Evolutionary conservation across 2,888 invertebrate genomes (phyloP).

Genomic region (Aleiodes alternator): DNA sequence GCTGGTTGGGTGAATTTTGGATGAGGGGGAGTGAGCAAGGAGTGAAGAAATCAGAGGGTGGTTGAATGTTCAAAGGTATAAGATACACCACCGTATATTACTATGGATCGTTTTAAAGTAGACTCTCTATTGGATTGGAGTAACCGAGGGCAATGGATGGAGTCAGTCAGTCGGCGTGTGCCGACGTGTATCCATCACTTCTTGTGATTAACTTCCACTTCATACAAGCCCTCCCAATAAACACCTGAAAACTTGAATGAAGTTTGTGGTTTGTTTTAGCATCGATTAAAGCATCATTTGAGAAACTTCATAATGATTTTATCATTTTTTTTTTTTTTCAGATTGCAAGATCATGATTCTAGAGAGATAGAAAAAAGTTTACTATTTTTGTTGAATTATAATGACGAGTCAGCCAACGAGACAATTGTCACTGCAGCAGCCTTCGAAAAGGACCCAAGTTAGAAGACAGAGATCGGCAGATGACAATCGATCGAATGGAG

Average conservation of each 20-base stretch:
- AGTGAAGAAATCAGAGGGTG: slow-evolving; percentile 54
- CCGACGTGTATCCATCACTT: slow-evolving; percentile 52
- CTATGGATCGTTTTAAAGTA: slow-evolving; percentile 18
- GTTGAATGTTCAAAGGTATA: slow-evolving; percentile 41
- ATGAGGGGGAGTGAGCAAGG: slow-evolving; percentile 19
- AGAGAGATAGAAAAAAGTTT: not conserved
- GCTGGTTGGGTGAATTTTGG: slow-evolving; percentile 41
- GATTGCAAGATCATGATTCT: not conserved
- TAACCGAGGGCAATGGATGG: slow-evolving; percentile 46
- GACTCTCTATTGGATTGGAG: slow-evolving; percentile 19
- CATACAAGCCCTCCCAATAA: not conserved
- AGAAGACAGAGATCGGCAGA: slow-evolving; percentile 71
- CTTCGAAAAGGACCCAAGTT: slow-evolving; percentile 56
- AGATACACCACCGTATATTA: slow-evolving; percentile 40
- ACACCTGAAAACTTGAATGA: slow-evolving; percentile 19
- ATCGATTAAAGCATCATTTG: slow-evolving; percentile 4
- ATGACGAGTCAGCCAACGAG: slow-evolving; percentile 65
- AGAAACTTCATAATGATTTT: not conserved
- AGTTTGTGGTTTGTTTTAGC: slow-evolving; percentile 26
- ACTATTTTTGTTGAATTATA: not conserved
- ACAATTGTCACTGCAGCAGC: slow-evolving; percentile 70
- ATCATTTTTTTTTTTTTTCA: slow-evolving; percentile 3
- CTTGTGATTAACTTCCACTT: slow-evolving; percentile 9
- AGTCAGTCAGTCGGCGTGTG: slow-evolving; percentile 69
- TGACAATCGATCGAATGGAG: slow-evolving; percentile 62